These are phyloP conservation scores for Brachycybe producta DNA, from an alignment of 2,888 invertebrate species.

Conservation along the genomic window DNA sequence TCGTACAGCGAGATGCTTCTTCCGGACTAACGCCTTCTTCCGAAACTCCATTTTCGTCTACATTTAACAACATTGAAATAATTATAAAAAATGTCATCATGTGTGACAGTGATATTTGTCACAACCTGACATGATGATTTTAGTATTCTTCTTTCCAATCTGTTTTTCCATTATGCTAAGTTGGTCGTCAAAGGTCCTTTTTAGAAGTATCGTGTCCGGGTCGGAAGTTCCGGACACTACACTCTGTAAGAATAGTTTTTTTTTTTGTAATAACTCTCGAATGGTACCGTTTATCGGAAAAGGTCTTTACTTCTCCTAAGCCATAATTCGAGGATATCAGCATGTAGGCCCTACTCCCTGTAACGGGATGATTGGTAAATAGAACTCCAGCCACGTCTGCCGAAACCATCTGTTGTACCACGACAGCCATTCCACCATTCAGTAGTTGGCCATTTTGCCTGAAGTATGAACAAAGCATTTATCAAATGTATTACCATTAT, in stretches of 20 bases:
- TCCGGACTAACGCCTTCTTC: conserved; percentile 25
- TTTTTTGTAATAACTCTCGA: not conserved
- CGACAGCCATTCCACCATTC: conserved; percentile 57
- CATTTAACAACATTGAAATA: too few species aligned
- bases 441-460: conserved; percentile 58
- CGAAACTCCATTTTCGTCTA: conserved; percentile 35
- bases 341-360: conserved; percentile 51
- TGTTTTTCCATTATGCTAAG: conserved; percentile 34
- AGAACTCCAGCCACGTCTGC: conserved; percentile 56
- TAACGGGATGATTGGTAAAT: conserved; percentile 64
- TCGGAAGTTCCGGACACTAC: conserved; percentile 66
- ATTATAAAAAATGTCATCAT: too few species aligned
- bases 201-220: conserved; percentile 56
- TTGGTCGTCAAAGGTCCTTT: conserved; percentile 38
- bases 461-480: too few species aligned
- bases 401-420: conserved; percentile 60
- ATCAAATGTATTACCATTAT: too few species aligned
- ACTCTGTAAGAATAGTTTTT: conserved; percentile 42
- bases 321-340: conserved; percentile 67
- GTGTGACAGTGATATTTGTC: too few species aligned
- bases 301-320: conserved; percentile 61
- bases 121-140: conserved; percentile 12
- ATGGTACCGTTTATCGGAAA: not conserved
- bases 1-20: conserved; percentile 40
- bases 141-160: conserved; percentile 6